A percentile compares a stretch with the other conserved stretches of the same genome.
Conservation (phyloP, 2,113 vertebrate species). For the Stercorarius parasiticus region DNA sequence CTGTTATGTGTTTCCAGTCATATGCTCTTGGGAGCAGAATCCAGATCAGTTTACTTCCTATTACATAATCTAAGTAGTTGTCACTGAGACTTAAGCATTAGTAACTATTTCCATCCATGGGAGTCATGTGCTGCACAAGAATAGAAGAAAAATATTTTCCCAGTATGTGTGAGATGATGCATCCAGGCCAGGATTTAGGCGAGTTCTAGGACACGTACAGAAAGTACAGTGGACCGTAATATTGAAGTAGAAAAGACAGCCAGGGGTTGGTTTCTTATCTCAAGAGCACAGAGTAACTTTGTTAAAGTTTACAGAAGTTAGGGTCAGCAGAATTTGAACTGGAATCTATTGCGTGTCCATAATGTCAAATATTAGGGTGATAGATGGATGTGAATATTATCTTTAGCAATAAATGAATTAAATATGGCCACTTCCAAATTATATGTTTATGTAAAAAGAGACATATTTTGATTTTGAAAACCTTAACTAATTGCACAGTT, state of each 20-base stretch:
- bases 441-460: not conserved
- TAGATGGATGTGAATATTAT: not conserved
- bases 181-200: not conserved
- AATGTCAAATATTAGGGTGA: not conserved
- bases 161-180: not conserved
- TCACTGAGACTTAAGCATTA: conserved; percentile 1
- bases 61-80: conserved; percentile 47
- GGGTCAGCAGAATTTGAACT: not conserved
- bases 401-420: not conserved
- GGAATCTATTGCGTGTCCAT: not conserved
- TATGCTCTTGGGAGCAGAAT: conserved; percentile 27
- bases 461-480: not conserved
- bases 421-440: not conserved
- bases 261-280: not conserved
- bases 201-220: not conserved
- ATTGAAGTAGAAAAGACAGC: not conserved
- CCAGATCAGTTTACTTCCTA: conserved; percentile 49
- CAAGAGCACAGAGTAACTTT: not conserved
- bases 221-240: not conserved
- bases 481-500: not conserved
- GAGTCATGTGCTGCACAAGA: not conserved
- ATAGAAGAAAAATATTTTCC: conserved; percentile 12
- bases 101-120: conserved; percentile 25
- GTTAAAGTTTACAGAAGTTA: not conserved
- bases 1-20: conserved; percentile 49